Base-by-base conservation (phyloP, 2,888 invertebrate genomes). In the Clostera curtula region DNA sequence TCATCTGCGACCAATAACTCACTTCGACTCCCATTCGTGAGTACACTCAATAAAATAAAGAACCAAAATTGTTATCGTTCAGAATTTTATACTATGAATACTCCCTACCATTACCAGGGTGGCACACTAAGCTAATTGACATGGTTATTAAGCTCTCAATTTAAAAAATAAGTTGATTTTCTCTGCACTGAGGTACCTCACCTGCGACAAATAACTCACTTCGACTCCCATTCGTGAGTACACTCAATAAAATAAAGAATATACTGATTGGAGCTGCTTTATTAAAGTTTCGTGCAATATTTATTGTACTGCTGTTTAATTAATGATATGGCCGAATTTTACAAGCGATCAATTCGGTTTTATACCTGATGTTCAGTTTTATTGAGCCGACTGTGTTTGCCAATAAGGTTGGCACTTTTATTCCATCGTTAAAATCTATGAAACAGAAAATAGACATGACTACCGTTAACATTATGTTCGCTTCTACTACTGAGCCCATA, bases 221-320 rank as follows among this genome's bases (percentile, higher is more conserved):
- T n/a, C n/a, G n/a, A n/a, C 22, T 22, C 36, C 40, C 40, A 31
- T 27, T 41, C 51, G 51, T 51, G 51, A 51, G 45, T 45, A 6
- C 6, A 4, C 25, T 19, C 37, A 37, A 51, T 51, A 45, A 50
- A 48, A 29, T 34, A 36, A 30, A 16, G 25, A 34, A 39, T 44
- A 46, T 40, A 38, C 33, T 51, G 41, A 48, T 46, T 46, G 36
- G 36, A 43, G 36, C 32, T 47, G 43, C 35, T 48, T 49, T 49
- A 48, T 50, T 48, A 40, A 37, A 21, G 24, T 28, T 31, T 24
- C 36, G 21, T 19, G 11, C 19, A 10, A 29, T 40, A 45, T 49
- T 49, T 50, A 50, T 49, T 30, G 36, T 31, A 20, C 24, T 18
- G 24, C n/a, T 12, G 23, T 30, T 43, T 38, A 43, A 46, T 48